phyloP scores from a whole-genome alignment of 2,113 vertebrate species.

The Rhinolophus sinicus region DNA sequence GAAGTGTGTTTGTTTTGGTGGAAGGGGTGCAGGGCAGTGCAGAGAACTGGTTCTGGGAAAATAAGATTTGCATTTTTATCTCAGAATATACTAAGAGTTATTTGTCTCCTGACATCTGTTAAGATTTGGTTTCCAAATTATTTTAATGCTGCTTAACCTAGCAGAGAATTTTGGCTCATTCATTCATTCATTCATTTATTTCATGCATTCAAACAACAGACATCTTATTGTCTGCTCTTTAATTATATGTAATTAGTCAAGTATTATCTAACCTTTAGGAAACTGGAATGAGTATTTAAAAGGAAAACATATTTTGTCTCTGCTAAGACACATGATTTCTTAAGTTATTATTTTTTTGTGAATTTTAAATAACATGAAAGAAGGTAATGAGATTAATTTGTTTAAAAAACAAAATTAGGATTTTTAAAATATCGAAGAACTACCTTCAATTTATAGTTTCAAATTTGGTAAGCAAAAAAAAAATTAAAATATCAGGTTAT shows the following conservation, averaged over 20 bases:
- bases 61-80: neutral
- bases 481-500: neutral
- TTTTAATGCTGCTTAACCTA: neutral
- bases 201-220: neutral
- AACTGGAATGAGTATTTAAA: neutral
- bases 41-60: neutral
- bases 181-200: neutral
- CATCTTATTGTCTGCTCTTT: neutral
- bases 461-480: neutral
- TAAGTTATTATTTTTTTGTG: neutral
- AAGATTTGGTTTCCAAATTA: neutral
- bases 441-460: neutral
- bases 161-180: neutral
- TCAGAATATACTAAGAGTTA: neutral
- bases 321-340: neutral
- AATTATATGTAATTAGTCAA: neutral
- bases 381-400: neutral
- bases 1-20: neutral
- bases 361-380: neutral
- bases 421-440: neutral
- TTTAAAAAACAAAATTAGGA: neutral
- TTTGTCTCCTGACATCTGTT: neutral
- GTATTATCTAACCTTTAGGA: neutral
- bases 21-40: rapidly evolving
- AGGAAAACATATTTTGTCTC: neutral